Evolutionary conservation across 2,797 vertebrate genomes (phyloP).

Genomic region (Mergus octosetaceus): DNA sequence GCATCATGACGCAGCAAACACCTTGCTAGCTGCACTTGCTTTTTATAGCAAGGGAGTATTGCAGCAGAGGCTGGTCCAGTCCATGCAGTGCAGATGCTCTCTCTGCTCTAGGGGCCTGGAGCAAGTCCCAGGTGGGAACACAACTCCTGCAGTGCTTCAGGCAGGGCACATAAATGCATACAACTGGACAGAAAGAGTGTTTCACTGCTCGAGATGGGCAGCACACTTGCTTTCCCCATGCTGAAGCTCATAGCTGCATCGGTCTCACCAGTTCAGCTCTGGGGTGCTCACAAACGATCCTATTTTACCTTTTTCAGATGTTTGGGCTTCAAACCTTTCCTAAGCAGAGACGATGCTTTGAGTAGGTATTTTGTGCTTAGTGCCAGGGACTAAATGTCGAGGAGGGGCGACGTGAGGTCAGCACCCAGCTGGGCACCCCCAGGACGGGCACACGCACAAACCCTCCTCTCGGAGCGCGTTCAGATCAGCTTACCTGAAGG

Average conservation of each 20-base stretch:
- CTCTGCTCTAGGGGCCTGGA: not conserved
- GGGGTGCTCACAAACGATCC: not conserved
- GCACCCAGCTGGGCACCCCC: not conserved
- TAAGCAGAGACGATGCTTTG: not conserved
- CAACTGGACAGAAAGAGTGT: not conserved
- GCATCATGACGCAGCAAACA: not conserved
- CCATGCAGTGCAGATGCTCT: not conserved
- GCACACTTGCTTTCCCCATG: not conserved
- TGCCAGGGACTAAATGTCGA: accelerated
- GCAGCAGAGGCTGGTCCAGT: not conserved
- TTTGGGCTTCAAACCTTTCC: not conserved
- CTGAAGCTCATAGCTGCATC: not conserved
- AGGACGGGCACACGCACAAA: accelerated
- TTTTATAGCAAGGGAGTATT: not conserved
- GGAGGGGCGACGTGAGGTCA: accelerated
- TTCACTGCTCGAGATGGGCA: not conserved
- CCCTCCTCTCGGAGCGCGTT: not conserved
- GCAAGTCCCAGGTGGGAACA: not conserved
- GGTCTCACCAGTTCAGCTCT: not conserved
- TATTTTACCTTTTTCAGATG: not conserved
- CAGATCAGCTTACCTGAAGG: slow-evolving; percentile 83
- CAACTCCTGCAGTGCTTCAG: not conserved
- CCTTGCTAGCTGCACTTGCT: not conserved
- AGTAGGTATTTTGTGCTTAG: not conserved
- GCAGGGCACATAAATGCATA: not conserved